Evolutionary conservation across 2,113 vertebrate genomes (phyloP), one percentile per base, ranked within the genome.

Genomic region (Chaetorhynchus papuensis): DNA sequence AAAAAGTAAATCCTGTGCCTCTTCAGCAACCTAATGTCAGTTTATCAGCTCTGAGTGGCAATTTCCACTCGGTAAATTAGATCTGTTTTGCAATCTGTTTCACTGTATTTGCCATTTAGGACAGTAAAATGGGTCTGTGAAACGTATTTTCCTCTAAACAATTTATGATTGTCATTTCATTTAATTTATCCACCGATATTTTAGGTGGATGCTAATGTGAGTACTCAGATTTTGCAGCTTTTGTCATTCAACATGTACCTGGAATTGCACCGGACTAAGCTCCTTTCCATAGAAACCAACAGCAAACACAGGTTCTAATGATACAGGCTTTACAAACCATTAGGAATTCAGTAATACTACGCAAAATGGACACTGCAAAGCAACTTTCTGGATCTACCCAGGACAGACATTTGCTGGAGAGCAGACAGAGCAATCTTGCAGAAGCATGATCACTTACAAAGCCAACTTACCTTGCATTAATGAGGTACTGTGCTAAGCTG

Each of bases 401-500:
- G 64, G 94, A 92, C 94, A 96, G 86, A 83, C 71, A 80, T 74
- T 95, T 74, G 72, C 80, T 47, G 83, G 75, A 86, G 69, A 97
- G 83, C 87, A 94, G 86, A 77, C 78, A 94, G 83, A 93, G 94
- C 75, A 89, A 91, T 71, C 87, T 93, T 0, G 47, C 78, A 87
- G 93, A 94, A 97, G 79, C 82, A 35, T 68, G 61, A 87, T 60
- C 82, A 94, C 94, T 96, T 87, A 93, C 86, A 96, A 85, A 97
- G 65, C 79, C 63, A 93, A 93, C 98, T 98, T 98, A 99, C 99
- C 99, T 99, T 98, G 98, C 99, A 85, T 98, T 99, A 98, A 99
- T 99, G 98, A 99, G 99, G 98, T 99, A 99, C 96, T 99, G 99
- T 96, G 99, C 99, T 97, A 99, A 98, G 94, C 99, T 99, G 98